Evolutionary conservation across 2,888 invertebrate genomes (phyloP), one percentile per base, ranked within the genome.

Genomic region (Eristalinus sepulchralis): DNA sequence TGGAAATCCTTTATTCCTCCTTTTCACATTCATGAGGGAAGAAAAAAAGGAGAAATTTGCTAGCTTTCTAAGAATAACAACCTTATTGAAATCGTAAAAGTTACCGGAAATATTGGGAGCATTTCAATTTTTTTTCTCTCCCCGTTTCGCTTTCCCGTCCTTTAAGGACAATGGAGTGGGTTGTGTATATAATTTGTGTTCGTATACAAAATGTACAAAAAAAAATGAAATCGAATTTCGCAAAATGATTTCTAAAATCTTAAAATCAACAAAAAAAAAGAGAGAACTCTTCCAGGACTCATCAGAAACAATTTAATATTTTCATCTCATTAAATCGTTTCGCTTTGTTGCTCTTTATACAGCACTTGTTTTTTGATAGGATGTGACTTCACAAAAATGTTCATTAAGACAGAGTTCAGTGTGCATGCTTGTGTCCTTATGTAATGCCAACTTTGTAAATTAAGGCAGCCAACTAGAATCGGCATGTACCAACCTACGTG

Each of bases 1-100:
- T 75, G 75, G 73, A 86, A 83, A 86, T 86, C 86, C 83, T 83
- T 83, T 86, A 78, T 82, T 78, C 82, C 67, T 66, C 36, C 72
- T 68, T 70, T 72, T 67, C 66, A 60, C 31, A 53, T 71, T 27
- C 66, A 39, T 53, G 8, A 10, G 11, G 1, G 34, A 31, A 53
- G 59, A 71, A 24, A 59, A 62, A 17, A 17, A 31, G n/a, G 62
- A 83, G 67, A 67, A 68, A 63, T 68, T 75, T 47, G 17, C 47
- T 47, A 71, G 73, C 73, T 78, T 39, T 70, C 72, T 73, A 47
- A 73, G 70, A 78, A 83, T 75, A 83, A 83, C 73, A 75, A 78
- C 59, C 68, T 63, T n/a, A 47, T 63, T 78, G 83, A 86, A 86
- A 76, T 71, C 83, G 55, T 71, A 79, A 55, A 86, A 83, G 73